A percentile compares a stretch with the other conserved stretches of the same genome.
These are phyloP conservation scores for Myocastor coypus DNA, from an alignment of 2,113 vertebrate species.

Conservation along the genomic window DNA sequence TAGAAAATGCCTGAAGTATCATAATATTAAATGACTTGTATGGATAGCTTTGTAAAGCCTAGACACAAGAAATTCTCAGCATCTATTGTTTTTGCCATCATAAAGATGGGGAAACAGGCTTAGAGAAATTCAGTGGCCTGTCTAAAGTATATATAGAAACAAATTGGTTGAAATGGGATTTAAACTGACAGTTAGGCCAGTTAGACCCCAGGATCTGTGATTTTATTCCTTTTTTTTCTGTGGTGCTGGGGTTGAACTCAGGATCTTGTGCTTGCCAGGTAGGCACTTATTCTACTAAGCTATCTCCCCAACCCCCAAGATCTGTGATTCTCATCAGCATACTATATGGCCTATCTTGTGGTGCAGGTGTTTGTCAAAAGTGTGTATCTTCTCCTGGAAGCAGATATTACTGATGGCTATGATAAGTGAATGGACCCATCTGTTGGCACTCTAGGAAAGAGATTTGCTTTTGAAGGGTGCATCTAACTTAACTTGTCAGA, in stretches of 20 bases:
- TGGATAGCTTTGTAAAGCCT: neutral
- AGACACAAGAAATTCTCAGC: neutral
- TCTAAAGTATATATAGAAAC: neutral
- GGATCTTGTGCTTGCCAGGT: too few relatives aligned
- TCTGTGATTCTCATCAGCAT: too few relatives aligned
- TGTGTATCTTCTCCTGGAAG: neutral
- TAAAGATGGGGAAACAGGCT: neutral
- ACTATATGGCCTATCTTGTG: neutral
- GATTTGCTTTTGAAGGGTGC: neutral
- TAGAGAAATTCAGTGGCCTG: neutral
- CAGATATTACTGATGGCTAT: neutral
- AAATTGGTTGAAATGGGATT: neutral
- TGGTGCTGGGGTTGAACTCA: too few relatives aligned
- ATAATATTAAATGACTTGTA: neutral
- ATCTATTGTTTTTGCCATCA: neutral
- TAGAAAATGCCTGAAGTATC: neutral
- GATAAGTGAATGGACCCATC: neutral
- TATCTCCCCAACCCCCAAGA: too few relatives aligned
- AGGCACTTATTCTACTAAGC: too few relatives aligned
- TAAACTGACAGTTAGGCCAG: neutral
- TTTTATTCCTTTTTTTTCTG: neutral
- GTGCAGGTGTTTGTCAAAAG: neutral
- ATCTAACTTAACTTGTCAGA: neutral
- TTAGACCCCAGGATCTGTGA: neutral
- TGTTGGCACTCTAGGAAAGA: neutral